These are phyloP conservation scores for Scopus umbretta DNA, from an alignment of 2,113 vertebrate genomes.

Conservation along the genomic window DNA sequence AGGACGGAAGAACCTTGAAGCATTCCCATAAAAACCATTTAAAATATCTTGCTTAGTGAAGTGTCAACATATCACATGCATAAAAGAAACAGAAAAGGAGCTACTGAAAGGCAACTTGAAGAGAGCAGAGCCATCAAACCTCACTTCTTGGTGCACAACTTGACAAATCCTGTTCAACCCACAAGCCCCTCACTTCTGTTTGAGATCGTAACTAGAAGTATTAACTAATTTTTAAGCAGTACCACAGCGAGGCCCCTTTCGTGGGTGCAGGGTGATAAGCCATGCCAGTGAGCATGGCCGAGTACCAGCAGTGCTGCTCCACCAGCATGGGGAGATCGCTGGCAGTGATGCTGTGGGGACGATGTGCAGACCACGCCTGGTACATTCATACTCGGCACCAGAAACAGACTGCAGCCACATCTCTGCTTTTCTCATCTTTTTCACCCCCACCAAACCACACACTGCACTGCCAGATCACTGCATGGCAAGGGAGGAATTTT, in stretches of 20 bases:
- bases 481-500: too few relatives aligned
- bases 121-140: background rate
- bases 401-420: background rate
- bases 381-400: background rate
- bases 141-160: background rate
- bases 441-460: background rate
- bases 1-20: background rate
- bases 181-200: fast-evolving
- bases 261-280: background rate
- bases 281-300: fast-evolving
- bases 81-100: background rate
- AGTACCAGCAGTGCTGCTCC: background rate
- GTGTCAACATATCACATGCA: background rate
- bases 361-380: fast-evolving
- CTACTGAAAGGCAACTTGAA: background rate
- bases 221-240: background rate
- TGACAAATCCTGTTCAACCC: background rate
- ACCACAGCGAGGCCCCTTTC: fast-evolving
- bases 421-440: too few relatives aligned
- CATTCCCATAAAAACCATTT: background rate
- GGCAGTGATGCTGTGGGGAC: fast-evolving
- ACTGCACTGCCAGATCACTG: background rate
- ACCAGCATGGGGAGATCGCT: fast-evolving
- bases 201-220: background rate
- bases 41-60: background rate